Conservation (phyloP, 2,888 invertebrate species). For the Archaeoteleia sp. region DNA sequence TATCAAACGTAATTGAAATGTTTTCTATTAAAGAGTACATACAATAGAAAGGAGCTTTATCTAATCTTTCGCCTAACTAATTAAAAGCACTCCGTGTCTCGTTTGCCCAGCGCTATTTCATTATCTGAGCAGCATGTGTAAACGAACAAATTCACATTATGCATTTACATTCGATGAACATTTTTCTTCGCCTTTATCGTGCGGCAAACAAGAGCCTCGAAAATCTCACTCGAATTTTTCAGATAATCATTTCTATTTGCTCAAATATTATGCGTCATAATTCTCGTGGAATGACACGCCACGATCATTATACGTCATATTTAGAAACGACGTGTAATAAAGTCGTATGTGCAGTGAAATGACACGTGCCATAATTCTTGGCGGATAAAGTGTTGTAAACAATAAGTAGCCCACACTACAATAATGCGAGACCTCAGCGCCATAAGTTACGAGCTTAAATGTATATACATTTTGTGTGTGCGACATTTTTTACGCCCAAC, state of each 20-base stretch:
- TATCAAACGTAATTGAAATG: too few relatives aligned
- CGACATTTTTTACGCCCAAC: conserved; percentile 26
- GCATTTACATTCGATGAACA: conserved; percentile 10
- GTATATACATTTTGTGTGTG: conserved; percentile 19
- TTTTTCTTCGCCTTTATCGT: conserved; percentile 21
- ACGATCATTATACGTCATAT: conserved; percentile 38
- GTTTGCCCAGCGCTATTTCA: not conserved
- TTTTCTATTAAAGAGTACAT: too few relatives aligned
- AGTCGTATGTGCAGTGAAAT: conserved; percentile 35
- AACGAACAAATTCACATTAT: conserved; percentile 18
- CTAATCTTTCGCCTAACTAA: not conserved
- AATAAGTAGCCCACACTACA: conserved; percentile 44
- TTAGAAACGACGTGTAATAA: conserved; percentile 43
- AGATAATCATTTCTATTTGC: conserved; percentile 29
- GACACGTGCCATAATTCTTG: conserved; percentile 41
- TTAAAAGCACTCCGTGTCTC: not conserved
- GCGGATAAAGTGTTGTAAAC: conserved; percentile 45
- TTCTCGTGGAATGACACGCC: conserved; percentile 24
- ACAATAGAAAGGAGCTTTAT: too few relatives aligned
- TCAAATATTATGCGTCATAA: conserved; percentile 29
- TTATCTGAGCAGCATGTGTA: too few relatives aligned
- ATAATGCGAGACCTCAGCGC: conserved; percentile 32
- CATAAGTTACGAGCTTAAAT: conserved; percentile 32
- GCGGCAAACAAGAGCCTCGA: conserved; percentile 26
- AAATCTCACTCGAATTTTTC: conserved; percentile 31